Evolutionary conservation across 2,113 vertebrate species (phyloP), one percentile per base, ranked within the genome.

Genomic region (Ailurus styani): DNA sequence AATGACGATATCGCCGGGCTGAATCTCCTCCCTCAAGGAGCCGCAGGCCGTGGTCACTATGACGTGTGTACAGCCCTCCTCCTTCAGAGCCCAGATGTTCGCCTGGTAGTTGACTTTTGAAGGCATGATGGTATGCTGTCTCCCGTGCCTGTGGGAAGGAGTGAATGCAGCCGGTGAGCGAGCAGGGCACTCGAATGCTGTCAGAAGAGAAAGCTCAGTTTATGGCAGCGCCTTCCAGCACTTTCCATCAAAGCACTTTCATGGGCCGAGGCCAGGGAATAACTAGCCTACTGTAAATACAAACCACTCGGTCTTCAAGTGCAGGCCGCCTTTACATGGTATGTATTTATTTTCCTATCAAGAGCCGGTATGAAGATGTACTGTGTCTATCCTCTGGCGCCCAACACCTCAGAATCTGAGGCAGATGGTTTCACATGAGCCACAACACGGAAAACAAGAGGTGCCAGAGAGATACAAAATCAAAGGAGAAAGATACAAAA

Each of bases 41-140:
- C 99, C 99, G 34, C 99, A 99, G 13, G 99, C 99, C 2, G 99
- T 99, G 86, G 99, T 99, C 75, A 98, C 99, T 88, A 99, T 20
- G 6, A 99, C 42, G 47, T 99, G 99, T 0, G 99, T 99, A n/a
- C 99, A 99, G 50, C 99, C 99, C 95, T 99, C 99, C 94, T 99
- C 99, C 98, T 98, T 99, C 79, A 99, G 94, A 0, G 99, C 99
- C 99, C 99, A 99, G 97, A 99, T 99, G 98, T 99, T 99, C 23
- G 99, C 99, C 97, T 99, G 99, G 98, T 99, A 99, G 98, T 99
- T 99, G 66, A 99, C 97, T 2, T 99, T 99, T 0, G 99, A 99
- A 17, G 99, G 99, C 99, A 99, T 99, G 90, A 99, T 99, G n/a
- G 99, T 99, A 96, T 99, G 99, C 85, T 99, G 99, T 83, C 99